These are phyloP conservation scores for Caenorhabditis sp. DNA, from an alignment of 2,888 invertebrate species.

Conservation along the genomic window DNA sequence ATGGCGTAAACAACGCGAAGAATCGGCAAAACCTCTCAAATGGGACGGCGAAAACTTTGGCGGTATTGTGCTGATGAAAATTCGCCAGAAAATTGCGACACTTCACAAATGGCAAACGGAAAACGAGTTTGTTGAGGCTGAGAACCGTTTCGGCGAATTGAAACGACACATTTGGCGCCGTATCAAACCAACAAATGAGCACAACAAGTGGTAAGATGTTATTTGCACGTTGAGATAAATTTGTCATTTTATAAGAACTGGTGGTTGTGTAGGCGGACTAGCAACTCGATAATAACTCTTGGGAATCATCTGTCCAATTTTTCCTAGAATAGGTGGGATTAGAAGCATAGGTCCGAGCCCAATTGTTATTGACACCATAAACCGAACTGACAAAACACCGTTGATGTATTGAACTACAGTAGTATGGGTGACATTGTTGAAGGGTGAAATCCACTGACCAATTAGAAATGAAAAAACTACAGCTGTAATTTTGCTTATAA, in stretches of 20 bases:
- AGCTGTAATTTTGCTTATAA: slow-evolving; percentile 10
- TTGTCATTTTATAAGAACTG: not conserved
- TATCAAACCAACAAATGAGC: not conserved
- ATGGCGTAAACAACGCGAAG: slow-evolving; percentile 68
- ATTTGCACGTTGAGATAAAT: not conserved
- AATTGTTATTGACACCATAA: slow-evolving; percentile 22
- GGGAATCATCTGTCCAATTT: not conserved
- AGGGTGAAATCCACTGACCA: slow-evolving; percentile 8
- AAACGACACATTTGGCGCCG: slow-evolving; percentile 56
- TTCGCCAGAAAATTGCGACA: slow-evolving; percentile 45
- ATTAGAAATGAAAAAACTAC: slow-evolving; percentile 14
- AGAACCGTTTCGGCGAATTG: slow-evolving; percentile 45
- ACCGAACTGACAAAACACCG: slow-evolving; percentile 19
- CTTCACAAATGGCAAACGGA: slow-evolving; percentile 49
- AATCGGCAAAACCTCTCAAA: slow-evolving; percentile 56
- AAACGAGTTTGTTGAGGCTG: slow-evolving; percentile 54
- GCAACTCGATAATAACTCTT: not conserved
- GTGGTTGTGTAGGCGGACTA: slow-evolving; percentile 8
- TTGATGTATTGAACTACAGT: slow-evolving; percentile 19
- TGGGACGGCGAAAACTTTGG: slow-evolving; percentile 67
- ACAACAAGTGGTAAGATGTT: not conserved
- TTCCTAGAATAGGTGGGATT: slow-evolving; percentile 13
- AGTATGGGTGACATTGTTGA: slow-evolving; percentile 11
- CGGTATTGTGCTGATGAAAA: slow-evolving; percentile 61
- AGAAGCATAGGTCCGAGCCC: slow-evolving; percentile 12